Conservation (phyloP, 1,140 invertebrate genomes). For the Dinoponera quadriceps region DNA sequence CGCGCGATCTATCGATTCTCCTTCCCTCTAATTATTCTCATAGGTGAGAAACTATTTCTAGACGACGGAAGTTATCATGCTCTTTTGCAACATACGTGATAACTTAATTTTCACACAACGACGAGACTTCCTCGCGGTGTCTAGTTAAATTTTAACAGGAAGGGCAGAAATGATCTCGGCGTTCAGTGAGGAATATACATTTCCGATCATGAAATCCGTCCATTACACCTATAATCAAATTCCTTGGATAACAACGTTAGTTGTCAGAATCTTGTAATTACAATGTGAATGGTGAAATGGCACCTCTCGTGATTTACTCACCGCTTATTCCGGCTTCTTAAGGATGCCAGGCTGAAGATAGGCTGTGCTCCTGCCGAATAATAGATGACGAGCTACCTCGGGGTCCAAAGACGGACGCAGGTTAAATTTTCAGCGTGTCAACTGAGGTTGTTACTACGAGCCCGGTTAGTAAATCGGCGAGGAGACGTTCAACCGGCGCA, state of each 20-base stretch:
- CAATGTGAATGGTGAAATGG: background rate
- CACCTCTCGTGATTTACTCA: background rate
- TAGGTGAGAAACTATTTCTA: background rate
- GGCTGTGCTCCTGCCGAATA: slow-evolving; percentile 69
- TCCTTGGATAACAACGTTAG: background rate
- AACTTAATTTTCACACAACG: background rate
- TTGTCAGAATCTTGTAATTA: background rate
- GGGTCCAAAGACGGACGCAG: slow-evolving; percentile 72
- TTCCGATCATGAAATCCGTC: background rate
- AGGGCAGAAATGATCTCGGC: background rate
- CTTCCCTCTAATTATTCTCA: background rate
- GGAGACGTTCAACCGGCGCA: background rate
- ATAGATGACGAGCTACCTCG: slow-evolving; percentile 73
- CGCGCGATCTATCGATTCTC: background rate
- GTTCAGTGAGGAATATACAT: background rate
- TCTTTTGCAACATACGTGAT: background rate
- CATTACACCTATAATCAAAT: background rate
- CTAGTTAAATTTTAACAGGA: background rate
- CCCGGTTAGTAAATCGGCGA: slow-evolving; percentile 26
- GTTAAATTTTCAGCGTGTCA: slow-evolving; percentile 79
- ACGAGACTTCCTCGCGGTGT: background rate
- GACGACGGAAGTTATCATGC: too few relatives aligned
- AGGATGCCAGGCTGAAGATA: slow-evolving; percentile 27
- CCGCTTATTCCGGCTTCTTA: slow-evolving; percentile 35
- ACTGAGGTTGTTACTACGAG: slow-evolving; percentile 68